Evolutionary conservation across 2,888 invertebrate genomes (phyloP).

Genomic region (Pediacus dermestoides): DNA sequence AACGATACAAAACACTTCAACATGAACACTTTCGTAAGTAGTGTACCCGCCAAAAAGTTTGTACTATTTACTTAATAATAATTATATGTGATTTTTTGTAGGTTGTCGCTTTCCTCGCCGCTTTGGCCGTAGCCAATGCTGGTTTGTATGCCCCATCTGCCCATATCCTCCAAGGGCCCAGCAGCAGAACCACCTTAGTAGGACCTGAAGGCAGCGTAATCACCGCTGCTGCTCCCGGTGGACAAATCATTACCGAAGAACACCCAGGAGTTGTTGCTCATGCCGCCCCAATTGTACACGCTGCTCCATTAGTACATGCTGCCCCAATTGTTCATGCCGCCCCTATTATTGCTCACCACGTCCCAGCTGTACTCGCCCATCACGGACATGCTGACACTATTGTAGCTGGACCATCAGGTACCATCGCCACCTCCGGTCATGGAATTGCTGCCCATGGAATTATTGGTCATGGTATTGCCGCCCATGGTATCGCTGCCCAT

Average conservation of each 20-base stretch:
- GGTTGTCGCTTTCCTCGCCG: constrained; percentile 2
- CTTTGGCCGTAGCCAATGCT: constrained; percentile 18
- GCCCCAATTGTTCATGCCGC: constrained; percentile 8
- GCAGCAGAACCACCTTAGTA: constrained; percentile 28
- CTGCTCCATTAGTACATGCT: constrained; percentile 4
- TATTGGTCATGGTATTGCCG: constrained; percentile 3
- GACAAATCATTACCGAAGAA: constrained; percentile 22
- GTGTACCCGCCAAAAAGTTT: not conserved
- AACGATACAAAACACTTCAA: constrained; percentile 1
- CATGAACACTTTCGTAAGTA: constrained; percentile 8
- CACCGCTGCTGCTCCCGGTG: constrained; percentile 27
- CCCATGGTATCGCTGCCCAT: too few species aligned
- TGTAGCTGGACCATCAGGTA: constrained; percentile 19
- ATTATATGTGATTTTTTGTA: constrained; percentile 4
- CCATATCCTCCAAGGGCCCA: constrained; percentile 30
- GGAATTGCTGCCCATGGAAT: too few species aligned
- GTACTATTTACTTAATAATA: too few species aligned
- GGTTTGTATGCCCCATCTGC: constrained; percentile 19
- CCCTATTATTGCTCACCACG: constrained; percentile 20
- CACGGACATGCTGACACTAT: constrained; percentile 2
- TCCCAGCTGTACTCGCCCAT: constrained; percentile 13
- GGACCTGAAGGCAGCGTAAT: constrained; percentile 34
- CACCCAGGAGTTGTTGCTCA: constrained; percentile 22
- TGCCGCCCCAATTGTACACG: constrained; percentile 14
- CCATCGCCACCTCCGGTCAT: constrained; percentile 16